Conservation (phyloP, 2,888 invertebrate genomes). For the Zygothrica quintamaculata region DNA sequence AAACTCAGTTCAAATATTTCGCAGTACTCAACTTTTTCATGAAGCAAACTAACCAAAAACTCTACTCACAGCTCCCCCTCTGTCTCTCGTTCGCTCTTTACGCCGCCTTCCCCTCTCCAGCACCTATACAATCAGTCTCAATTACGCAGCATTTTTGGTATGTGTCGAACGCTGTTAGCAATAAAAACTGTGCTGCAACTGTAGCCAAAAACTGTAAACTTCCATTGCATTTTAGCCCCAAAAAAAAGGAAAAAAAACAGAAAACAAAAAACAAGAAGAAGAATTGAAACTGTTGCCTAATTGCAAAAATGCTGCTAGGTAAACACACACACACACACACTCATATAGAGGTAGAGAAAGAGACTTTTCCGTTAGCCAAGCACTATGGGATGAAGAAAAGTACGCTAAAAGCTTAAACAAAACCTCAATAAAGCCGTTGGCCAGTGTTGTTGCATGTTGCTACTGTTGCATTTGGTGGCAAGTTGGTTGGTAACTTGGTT, state of each 20-base stretch:
- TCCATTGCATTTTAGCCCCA: conserved; percentile 70
- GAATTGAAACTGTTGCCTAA: conserved; percentile 77
- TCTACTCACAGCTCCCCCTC: background rate
- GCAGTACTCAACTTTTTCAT: conserved; percentile 47
- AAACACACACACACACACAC: conserved; percentile 51
- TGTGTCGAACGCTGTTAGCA: conserved; percentile 75
- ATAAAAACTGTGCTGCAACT: conserved; percentile 63
- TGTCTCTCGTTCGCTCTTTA: background rate
- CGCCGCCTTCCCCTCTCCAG: conserved; percentile 1
- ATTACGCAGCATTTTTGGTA: conserved; percentile 74
- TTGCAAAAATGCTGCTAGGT: conserved; percentile 78
- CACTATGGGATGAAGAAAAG: conserved; percentile 58
- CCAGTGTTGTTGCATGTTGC: conserved; percentile 15
- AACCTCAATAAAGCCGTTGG: conserved; percentile 75
- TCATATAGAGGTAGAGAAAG: too few species aligned
- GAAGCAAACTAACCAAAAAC: too few species aligned
- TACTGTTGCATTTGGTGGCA: background rate
- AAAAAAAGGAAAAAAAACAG: conserved; percentile 38
- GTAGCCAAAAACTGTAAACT: conserved; percentile 63
- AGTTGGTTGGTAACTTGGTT: background rate
- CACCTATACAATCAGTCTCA: conserved; percentile 71
- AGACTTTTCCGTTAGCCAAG: conserved; percentile 40
- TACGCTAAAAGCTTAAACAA: conserved; percentile 78
- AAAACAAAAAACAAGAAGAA: conserved; percentile 29
- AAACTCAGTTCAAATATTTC: conserved; percentile 45